Base-by-base conservation (phyloP, 2,113 vertebrate genomes). In the Callopanchax toddi region DNA sequence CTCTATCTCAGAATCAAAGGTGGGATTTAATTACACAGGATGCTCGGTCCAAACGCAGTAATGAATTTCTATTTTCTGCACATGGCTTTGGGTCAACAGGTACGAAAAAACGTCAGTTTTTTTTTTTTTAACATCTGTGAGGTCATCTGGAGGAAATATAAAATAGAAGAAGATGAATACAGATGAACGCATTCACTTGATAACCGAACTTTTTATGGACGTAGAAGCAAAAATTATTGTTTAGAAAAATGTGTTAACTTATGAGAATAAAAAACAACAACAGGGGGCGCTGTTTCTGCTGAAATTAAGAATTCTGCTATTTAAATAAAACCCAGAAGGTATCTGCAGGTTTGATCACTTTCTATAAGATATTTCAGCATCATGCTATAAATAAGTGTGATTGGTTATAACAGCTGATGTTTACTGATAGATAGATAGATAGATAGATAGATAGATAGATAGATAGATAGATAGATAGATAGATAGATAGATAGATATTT, bases 261-360 rank as follows among this genome's bases (percentile, higher is more conserved):
- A 60, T 39, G 10, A 18, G 11, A 15, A 11, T 17, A 40, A 15
- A 23, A 6, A 40, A 18, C 18, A 63, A 13, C 84, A 68, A 54
- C 69, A 81, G 87, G 74, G 66, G 85, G 62, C 76, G 81, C 83
- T 79, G 56, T 74, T 69, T 78, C 60, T 53, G 43, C 53, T 79
- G 45, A 20, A 62, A 74, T 76, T 0, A 12, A 49, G 17, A 8
- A 49, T 50, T 25, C 17, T 11, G 1, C 6, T 36, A 10, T 45
- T 18, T 52, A 45, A 29, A 17, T 20, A 22, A 70, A n/a, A 18
- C 22, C 55, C 4, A 5, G 26, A 37, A 55, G 6, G 18, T 17
- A 10, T 17, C 11, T 11, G 17, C 3, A 5, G 9, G 36, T 18
- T 15, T 51, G 54, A 20, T 40, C 17, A 13, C 4, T 26, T 26